These are phyloP conservation scores for Lypha dubia DNA, from an alignment of 2,888 invertebrate species.

Conservation along the genomic window DNA sequence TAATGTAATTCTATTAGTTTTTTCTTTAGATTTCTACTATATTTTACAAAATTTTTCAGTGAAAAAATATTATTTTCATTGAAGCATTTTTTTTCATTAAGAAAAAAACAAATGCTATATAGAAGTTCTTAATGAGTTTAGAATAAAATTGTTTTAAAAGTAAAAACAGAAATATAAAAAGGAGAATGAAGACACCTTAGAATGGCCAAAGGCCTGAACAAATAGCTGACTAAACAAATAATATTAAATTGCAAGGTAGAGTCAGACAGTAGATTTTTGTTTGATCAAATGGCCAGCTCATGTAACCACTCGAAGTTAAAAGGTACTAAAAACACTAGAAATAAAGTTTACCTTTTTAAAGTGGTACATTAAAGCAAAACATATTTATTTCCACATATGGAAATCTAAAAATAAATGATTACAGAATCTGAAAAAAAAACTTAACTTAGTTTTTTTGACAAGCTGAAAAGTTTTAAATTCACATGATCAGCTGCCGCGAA, in stretches of 20 bases:
- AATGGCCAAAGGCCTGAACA: slow-evolving; percentile 14
- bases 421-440: not conserved
- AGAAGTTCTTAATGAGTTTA: slow-evolving; percentile 56
- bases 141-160: not conserved
- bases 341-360: not conserved
- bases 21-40: not conserved
- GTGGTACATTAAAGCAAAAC: too few relatives aligned
- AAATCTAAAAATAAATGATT: too few relatives aligned
- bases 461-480: too few relatives aligned
- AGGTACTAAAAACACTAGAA: slow-evolving; percentile 1
- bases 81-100: not conserved
- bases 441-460: too few relatives aligned
- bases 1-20: slow-evolving; percentile 1
- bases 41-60: not conserved
- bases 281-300: not conserved
- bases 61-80: slow-evolving; percentile 47
- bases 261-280: too few relatives aligned
- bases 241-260: too few relatives aligned
- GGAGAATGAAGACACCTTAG: slow-evolving; percentile 12
- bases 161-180: not conserved
- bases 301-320: not conserved
- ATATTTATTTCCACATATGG: too few relatives aligned
- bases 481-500: too few relatives aligned
- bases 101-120: not conserved
- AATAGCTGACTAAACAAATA: not conserved